Evolutionary conservation across 2,113 vertebrate species (phyloP).

Genomic region (Corythaixoides concolor): DNA sequence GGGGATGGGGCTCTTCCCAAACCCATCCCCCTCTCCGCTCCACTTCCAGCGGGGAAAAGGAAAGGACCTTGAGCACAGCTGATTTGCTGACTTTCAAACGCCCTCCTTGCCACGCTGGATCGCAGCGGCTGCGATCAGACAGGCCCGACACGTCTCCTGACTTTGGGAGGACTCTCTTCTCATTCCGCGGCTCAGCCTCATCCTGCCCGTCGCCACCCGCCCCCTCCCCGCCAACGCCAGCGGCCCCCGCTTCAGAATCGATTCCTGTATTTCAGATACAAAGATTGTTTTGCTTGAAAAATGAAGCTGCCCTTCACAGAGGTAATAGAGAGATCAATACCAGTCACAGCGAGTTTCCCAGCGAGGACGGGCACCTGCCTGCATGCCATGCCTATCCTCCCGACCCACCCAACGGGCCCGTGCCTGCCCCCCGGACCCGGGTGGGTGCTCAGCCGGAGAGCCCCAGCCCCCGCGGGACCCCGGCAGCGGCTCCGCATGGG

Average conservation of each 20-base stretch:
- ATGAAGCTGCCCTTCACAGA: slow-evolving; percentile 58
- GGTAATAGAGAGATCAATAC: slow-evolving; percentile 60
- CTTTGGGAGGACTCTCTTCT: background rate
- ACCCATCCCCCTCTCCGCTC: background rate
- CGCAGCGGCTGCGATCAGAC: background rate
- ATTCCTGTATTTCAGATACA: slow-evolving; percentile 11
- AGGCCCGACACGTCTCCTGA: background rate
- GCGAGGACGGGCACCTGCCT: background rate
- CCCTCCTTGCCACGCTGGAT: background rate
- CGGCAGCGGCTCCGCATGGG: background rate
- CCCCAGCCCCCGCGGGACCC: background rate
- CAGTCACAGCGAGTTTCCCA: background rate
- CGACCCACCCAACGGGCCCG: background rate
- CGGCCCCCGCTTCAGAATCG: background rate
- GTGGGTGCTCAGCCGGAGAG: rapidly evolving
- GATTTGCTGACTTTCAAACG: background rate
- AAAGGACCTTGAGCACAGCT: background rate
- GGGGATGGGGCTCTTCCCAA: background rate
- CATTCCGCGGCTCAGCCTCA: background rate
- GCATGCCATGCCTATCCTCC: background rate
- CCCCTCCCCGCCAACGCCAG: background rate
- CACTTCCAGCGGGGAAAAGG: background rate
- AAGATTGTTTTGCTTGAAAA: slow-evolving; percentile 55
- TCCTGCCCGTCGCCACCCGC: background rate
- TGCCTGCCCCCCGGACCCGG: background rate